These are phyloP conservation scores for Melikaiella ostensackeni DNA, from an alignment of 2,888 invertebrate species.

Conservation along the genomic window DNA sequence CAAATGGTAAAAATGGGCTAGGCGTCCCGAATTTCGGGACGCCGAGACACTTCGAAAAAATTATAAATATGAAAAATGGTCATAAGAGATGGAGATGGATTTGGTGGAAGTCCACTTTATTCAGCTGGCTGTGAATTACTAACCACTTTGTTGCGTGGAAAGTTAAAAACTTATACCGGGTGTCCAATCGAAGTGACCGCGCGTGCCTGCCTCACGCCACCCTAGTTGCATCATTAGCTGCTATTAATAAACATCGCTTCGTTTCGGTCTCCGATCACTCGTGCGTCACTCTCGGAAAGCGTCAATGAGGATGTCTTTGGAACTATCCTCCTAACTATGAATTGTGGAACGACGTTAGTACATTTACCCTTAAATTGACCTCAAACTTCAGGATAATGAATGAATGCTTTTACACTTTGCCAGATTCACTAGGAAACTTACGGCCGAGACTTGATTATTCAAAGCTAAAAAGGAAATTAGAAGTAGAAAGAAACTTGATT, in stretches of 20 bases:
- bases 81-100: no score
- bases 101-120: no score
- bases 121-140: background rate
- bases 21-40: no score
- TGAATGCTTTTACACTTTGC: constrained; percentile 18
- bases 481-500: background rate
- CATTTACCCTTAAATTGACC: constrained; percentile 38
- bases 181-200: constrained; percentile 15
- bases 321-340: constrained; percentile 19
- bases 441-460: background rate
- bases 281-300: constrained; percentile 47
- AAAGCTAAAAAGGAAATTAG: background rate
- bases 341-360: background rate
- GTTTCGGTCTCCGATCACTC: constrained; percentile 42
- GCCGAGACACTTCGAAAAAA: no score
- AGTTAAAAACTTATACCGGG: constrained; percentile 14
- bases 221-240: constrained; percentile 45
- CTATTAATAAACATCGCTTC: constrained; percentile 50
- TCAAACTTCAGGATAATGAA: constrained; percentile 37
- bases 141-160: background rate
- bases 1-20: no score
- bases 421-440: background rate
- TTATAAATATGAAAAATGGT: no score
- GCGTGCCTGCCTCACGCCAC: constrained; percentile 19
- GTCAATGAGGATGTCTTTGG: constrained; percentile 52